Evolutionary conservation across 2,113 vertebrate genomes (phyloP).

Genomic region (Rhynchomys soricoides): DNA sequence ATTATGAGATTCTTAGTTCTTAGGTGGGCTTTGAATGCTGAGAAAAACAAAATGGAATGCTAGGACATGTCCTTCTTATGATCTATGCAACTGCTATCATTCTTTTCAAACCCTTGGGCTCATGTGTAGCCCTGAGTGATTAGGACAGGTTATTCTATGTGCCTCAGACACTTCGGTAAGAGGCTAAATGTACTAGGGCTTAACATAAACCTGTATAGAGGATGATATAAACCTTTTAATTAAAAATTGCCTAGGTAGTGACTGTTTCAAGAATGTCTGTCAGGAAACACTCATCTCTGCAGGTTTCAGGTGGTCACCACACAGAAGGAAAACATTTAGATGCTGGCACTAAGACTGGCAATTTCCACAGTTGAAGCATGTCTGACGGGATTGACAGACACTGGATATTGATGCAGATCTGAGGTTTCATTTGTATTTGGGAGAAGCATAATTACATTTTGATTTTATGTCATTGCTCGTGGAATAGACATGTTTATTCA

Average conservation of each 20-base stretch:
- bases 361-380: constrained; percentile 42
- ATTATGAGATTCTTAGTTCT: constrained; percentile 30
- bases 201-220: neutral
- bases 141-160: constrained; percentile 54
- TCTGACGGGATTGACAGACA: constrained; percentile 52
- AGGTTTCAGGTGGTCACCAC: constrained; percentile 31
- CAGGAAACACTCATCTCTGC: constrained; percentile 34
- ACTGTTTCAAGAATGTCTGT: constrained; percentile 36
- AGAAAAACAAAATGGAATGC: constrained; percentile 51
- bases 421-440: constrained; percentile 66
- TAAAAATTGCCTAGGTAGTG: neutral
- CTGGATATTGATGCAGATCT: constrained; percentile 63
- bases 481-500: constrained; percentile 63
- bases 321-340: constrained; percentile 15
- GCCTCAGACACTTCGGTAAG: constrained; percentile 56
- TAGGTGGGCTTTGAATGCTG: constrained; percentile 48
- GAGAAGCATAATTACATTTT: constrained; percentile 67
- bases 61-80: neutral
- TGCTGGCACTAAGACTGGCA: constrained; percentile 33
- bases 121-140: neutral
- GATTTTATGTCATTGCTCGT: constrained; percentile 71
- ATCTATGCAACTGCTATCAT: constrained; percentile 12
- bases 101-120: constrained; percentile 29
- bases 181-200: constrained; percentile 57
- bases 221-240: neutral